Base-by-base conservation (phyloP, 2,797 vertebrate species). In the Schizothorax lantsangensis region DNA sequence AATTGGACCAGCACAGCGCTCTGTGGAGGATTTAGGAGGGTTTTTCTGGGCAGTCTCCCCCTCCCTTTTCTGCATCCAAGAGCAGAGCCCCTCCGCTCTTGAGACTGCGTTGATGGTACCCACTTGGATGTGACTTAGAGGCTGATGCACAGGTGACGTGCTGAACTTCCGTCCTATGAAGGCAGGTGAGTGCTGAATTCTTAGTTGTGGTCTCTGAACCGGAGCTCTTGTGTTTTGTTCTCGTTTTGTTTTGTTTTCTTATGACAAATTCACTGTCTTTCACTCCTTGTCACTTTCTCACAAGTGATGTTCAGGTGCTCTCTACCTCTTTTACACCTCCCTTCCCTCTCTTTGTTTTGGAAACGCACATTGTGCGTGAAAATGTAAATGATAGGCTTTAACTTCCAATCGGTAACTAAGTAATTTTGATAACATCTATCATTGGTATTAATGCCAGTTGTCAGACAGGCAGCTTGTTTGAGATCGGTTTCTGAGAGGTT, bases 111-210 rank as follows among this genome's bases (percentile, higher is more conserved):
- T 92, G 93, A 95, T 94, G 93, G 88, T 94, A 91, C 92, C 92
- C 90, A 89, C 89, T 92, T 95, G 93, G 92, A 95, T 95, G 95
- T 94, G 90, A 92, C 90, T 75, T 92, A 92, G 90, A 93, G 88
- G 92, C 92, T 92, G 93, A 93, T 94, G 94, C 91, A 95, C 91
- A 90, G 90, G 87, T 93, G 90, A 92, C 92, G 93, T 91, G 93
- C 93, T 95, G 87, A 91, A 94, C 93, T 94, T 93, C 90, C 91
- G 87, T 93, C 92, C 92, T 91, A 91, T 94, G 91, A 93, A 92
- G 92, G 89, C 94, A 96, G 95, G 96, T 96, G 88, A 95, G 95
- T 92, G 36, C 43, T 77, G 36, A 87, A 74, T 79, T 86, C 71
- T 85, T 54, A 83, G 68, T 49, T 47, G n/a, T 57, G 52, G 80